Base-by-base conservation (phyloP, 2,888 invertebrate genomes). In the Lepas anatifera region DNA sequence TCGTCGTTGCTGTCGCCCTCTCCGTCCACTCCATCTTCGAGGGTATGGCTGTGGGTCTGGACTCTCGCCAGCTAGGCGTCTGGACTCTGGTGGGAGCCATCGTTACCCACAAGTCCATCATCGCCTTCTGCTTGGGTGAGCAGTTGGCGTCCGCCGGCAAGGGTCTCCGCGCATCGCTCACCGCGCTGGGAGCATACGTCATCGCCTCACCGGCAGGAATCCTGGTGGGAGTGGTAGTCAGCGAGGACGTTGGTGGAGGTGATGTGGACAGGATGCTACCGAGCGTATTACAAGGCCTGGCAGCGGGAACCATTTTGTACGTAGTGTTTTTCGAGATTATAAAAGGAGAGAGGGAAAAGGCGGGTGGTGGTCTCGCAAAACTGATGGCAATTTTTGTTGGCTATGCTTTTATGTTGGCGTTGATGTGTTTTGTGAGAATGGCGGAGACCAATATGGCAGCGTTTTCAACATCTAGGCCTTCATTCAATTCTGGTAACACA, bases 301-400 rank as follows among this genome's bases (percentile, higher is more conserved):
- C 96, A 0, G 88, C 91, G 63, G 97, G 96, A 22, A 96, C 96
- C 0, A 85, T 97, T 63, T 82, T 97, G 6, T 97, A 95, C 81
- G 93, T 97, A 25, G 94, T 95, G 25, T 95, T 95, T 83, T 95
- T 96, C 80, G 96, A 97, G 81, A 71, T 74, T 22, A 64, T 74
- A 68, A 72, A 73, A 50, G 69, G 73, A 18, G 74, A 74, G 48
- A 41, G 74, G 13, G 69, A 41, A 22, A 67, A 71, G n/a, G 35
- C 37, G 4, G 72, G 72, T 29, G 70, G 73, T 4, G 70, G 74
- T 29, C 68, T 74, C 18, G 43, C 69, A 25, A 71, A 73, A 66
- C 67, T 74, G n/a, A 27, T 68, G 29, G 72, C 70, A 46, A 68
- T 74, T 22, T 27, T 71, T 43, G 25, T 71, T 22, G 74, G 74